Evolutionary conservation across 1,140 invertebrate genomes (phyloP), one percentile per base, ranked within the genome.

Genomic region (Musca domestica): DNA sequence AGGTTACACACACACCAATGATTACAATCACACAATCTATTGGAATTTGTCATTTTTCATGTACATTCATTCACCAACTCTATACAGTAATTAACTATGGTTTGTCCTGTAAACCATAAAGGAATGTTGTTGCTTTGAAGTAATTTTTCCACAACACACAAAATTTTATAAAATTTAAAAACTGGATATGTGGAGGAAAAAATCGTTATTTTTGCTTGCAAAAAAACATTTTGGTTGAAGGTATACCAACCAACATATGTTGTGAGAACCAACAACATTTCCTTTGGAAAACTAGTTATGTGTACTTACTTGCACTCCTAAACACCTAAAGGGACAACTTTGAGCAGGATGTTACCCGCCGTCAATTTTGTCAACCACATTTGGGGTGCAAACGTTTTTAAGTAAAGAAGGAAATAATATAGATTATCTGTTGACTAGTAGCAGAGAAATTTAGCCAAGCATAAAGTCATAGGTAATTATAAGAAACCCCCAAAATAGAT

Each of bases 381-480:
- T 27, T 12, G 34, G 34, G 34, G 34, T 41, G 34, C 34, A 30
- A 58, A 58, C 15, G 15, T 15, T 49, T 25, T 49, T 49, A 15
- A 3, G 19, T 19, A 41, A 47, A 48, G 22, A 27, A 27, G 49
- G 25, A 25, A 48, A 51, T 20, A 48, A 27, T 3, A 65, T 48
- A 65, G 63, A 65, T 65, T 65, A 47, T 49, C 25, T 48, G 49
- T 22, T 66, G 56, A 48, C 64, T 51, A 66, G 22, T 41, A 41
- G 23, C 25, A 49, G 23, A 64, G 22, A 14, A 51, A 48, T 48
- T 66, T 48, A 17, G 17, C 22, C 25, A 49, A 66, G 49, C 64
- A 66, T 67, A 66, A 52, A 9, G 66, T 61, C 14, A 54, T 20
- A 47, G 64, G 67, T 66, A 72, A 72, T 49, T 66, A 68, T 70